Evolutionary conservation across 2,113 vertebrate species (phyloP).

Genomic region (Hydrochoerus hydrochaeris): DNA sequence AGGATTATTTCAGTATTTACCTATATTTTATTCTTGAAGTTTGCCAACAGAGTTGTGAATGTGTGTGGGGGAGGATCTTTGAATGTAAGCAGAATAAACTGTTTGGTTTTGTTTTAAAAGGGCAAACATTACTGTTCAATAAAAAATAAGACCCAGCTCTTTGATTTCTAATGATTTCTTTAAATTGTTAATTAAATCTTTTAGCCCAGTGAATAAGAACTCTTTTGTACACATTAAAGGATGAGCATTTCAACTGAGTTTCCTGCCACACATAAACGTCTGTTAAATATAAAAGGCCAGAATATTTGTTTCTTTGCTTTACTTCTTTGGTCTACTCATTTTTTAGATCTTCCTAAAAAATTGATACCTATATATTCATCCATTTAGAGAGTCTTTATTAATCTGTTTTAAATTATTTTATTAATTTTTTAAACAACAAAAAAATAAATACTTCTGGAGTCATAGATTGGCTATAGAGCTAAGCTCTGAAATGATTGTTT

Average conservation of each 20-base stretch:
- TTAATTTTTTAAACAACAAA: not conserved
- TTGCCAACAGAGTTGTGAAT: constrained; percentile 76
- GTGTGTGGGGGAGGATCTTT: constrained; percentile 60
- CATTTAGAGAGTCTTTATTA: not conserved
- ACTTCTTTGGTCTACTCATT: not conserved
- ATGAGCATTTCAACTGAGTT: not conserved
- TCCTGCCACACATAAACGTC: not conserved
- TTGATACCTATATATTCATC: not conserved
- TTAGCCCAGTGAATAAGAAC: not conserved
- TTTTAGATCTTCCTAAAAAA: not conserved
- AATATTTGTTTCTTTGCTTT: constrained; percentile 10
- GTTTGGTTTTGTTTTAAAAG: constrained; percentile 74
- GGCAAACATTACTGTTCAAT: constrained; percentile 83
- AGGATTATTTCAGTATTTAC: constrained; percentile 79
- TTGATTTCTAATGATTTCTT: not conserved
- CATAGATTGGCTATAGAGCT: not conserved
- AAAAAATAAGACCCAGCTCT: constrained; percentile 68
- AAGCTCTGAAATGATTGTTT: not conserved
- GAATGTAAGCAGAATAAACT: constrained; percentile 82
- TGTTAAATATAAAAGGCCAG: not conserved
- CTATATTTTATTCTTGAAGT: constrained; percentile 74
- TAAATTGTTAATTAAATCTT: not conserved
- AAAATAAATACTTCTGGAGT: not conserved
- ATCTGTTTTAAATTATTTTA: not conserved
- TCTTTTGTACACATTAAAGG: not conserved